phyloP scores from a whole-genome alignment of 1,140 invertebrate species.

The Leguminivora glycinivorella region DNA sequence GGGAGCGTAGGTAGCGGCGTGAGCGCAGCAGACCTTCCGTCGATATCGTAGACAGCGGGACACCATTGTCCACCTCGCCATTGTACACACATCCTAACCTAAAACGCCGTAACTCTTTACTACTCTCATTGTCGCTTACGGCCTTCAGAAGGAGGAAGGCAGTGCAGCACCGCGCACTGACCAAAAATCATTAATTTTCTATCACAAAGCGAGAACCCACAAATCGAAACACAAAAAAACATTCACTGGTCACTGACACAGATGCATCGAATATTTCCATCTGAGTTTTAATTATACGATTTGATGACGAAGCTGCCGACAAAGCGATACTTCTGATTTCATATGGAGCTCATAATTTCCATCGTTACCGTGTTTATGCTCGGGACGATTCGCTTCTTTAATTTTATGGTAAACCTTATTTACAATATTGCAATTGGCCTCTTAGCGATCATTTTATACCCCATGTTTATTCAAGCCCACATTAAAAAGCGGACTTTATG shows the following conservation, averaged over 20 bases:
- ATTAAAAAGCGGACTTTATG: not conserved
- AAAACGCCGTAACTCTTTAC: not conserved
- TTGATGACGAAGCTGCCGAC: conserved; percentile 41
- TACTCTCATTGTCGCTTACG: not conserved
- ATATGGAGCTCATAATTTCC: conserved; percentile 14
- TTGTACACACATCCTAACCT: conserved; percentile 46
- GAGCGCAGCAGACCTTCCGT: conserved; percentile 53
- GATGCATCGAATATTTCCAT: conserved; percentile 52
- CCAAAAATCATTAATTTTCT: conserved; percentile 79
- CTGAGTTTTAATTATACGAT: conserved; percentile 64
- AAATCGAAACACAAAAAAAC: conserved; percentile 74
- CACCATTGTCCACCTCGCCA: conserved; percentile 69
- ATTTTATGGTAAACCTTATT: not conserved
- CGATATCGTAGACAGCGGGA: conserved; percentile 75
- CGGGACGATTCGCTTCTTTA: conserved; percentile 1
- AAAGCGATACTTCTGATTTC: conserved; percentile 33
- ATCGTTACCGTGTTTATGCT: conserved; percentile 11
- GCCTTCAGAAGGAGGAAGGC: conserved; percentile 21
- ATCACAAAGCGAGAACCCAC: conserved; percentile 77
- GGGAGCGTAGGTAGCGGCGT: conserved; percentile 69
- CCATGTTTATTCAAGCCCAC: not conserved
- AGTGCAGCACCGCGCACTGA: conserved; percentile 65
- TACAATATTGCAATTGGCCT: conserved; percentile 9
- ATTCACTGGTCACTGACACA: conserved; percentile 70
- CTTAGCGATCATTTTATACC: not conserved